Conservation (phyloP, 2,888 invertebrate species). For the Rotaria magnacalcarata region DNA sequence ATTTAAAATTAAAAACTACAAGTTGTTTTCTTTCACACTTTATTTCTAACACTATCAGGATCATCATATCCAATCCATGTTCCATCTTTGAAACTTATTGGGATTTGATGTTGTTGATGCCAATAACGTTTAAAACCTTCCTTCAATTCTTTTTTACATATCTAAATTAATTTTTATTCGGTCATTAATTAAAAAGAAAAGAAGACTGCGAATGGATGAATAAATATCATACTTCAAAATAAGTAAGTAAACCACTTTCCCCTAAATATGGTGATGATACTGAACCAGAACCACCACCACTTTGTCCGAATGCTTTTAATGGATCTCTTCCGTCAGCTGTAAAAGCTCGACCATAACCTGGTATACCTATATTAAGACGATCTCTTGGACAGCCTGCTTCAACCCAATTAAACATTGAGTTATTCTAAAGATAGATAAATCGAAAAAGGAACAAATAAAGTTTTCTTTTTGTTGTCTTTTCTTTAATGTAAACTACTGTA, state of each 20-base stretch:
- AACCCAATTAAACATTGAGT: slow-evolving; percentile 45
- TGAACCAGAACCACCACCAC: slow-evolving; percentile 42
- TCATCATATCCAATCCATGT: slow-evolving; percentile 46
- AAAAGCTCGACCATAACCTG: slow-evolving; percentile 45
- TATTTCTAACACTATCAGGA: slow-evolving; percentile 40
- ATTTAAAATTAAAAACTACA: neutral
- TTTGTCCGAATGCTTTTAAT: slow-evolving; percentile 44
- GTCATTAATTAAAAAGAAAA: too few species aligned
- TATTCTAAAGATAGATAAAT: slow-evolving; percentile 64
- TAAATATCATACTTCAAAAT: slow-evolving; percentile 38
- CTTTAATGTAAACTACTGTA: neutral
- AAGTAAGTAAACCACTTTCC: slow-evolving; percentile 43
- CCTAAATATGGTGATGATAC: slow-evolving; percentile 42
- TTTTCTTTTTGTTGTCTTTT: too few species aligned
- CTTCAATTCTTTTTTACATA: slow-evolving; percentile 40
- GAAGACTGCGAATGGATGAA: too few species aligned
- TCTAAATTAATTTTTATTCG: neutral
- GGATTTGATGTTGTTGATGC: slow-evolving; percentile 44
- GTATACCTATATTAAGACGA: slow-evolving; percentile 42
- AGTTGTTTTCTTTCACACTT: neutral
- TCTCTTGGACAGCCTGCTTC: slow-evolving; percentile 41
- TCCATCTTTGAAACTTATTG: slow-evolving; percentile 45
- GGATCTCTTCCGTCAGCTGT: slow-evolving; percentile 39
- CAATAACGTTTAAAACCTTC: slow-evolving; percentile 46
- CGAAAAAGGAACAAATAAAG: slow-evolving; percentile 62